Evolutionary conservation across 2,888 invertebrate species (phyloP), one percentile per base, ranked within the genome.

Genomic region (Microctonus brassicae): DNA sequence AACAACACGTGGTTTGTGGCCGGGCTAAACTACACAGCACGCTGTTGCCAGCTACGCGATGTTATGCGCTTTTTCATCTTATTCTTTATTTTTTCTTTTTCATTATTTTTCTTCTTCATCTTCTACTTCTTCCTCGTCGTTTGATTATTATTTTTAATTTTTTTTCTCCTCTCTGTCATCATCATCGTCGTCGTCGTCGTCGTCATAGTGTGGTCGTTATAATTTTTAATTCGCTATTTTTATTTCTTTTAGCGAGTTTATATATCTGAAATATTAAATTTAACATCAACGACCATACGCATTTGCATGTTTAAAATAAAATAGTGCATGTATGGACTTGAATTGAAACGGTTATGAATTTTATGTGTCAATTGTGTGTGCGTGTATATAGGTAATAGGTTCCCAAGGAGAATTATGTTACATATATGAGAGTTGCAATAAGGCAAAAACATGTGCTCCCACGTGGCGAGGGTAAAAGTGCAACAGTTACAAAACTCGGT

Each of bases 1-100:
- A 83, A 83, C 77, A 83, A 81, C 84, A 85, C 84, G 83, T 84
- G 85, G 77, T 79, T 62, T 70, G 26, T 64, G 47, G 36, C 52
- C 13, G 26, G 47, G 47, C 17, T 55, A 69, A 53, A 52, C 53
- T 33, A 60, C 53, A 72, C 52, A 33, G 39, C 53, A 63, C 64
- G 52, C 36, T 71, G 58, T 55, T 24, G 33, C 55, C 69, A 61
- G 33, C 39, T 65, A 20, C 24, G 55, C 58, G 17, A 20, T 66
- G 58, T 69, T 29, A 29, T 53, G 26, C 65, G 60, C 36, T 62
- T 74, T 61, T 71, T 69, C 36, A 29, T 39, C 24, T 39, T 24
- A n/a, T 53, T 24, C 53, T 69, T 17, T 53, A 20, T 42, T 26
- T 34, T 57, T 39, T 52, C 11, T 47, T 33, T 17, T 60, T 34